These are phyloP conservation scores for Malacoraja senta DNA, from an alignment of 2,797 vertebrate genomes.

Conservation along the genomic window DNA sequence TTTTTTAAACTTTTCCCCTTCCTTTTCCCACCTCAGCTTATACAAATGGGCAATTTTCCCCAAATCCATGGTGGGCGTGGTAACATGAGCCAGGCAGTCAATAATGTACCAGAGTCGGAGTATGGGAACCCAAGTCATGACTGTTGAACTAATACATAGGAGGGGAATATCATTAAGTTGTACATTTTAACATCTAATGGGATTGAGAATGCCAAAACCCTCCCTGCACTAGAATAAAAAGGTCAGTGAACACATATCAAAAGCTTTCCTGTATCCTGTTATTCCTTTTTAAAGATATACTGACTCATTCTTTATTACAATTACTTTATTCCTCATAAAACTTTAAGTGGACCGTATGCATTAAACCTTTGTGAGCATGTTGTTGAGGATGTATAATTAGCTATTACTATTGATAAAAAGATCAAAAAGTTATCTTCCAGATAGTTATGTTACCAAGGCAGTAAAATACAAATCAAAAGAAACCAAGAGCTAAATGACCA, in stretches of 20 bases:
- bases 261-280: slow-evolving; percentile 7
- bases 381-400: slow-evolving; percentile 8
- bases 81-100: neutral
- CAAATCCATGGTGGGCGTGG: neutral
- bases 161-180: neutral
- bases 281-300: slow-evolving; percentile 1
- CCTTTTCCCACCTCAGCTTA: neutral
- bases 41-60: neutral
- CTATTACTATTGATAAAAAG: slow-evolving; percentile 20
- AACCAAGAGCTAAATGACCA: slow-evolving; percentile 2
- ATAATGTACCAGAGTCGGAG: neutral
- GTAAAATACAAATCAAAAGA: slow-evolving; percentile 27
- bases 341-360: neutral
- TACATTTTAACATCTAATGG: neutral
- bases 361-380: neutral
- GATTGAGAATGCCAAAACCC: neutral
- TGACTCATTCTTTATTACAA: neutral
- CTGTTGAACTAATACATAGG: neutral
- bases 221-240: neutral
- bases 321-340: neutral
- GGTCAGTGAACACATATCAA: neutral
- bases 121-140: neutral
- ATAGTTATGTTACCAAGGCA: neutral
- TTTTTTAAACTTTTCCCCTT: neutral
- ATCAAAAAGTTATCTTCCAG: neutral